These are phyloP conservation scores for Irena cyanogastra DNA, from an alignment of 2,113 vertebrate genomes.

Conservation along the genomic window DNA sequence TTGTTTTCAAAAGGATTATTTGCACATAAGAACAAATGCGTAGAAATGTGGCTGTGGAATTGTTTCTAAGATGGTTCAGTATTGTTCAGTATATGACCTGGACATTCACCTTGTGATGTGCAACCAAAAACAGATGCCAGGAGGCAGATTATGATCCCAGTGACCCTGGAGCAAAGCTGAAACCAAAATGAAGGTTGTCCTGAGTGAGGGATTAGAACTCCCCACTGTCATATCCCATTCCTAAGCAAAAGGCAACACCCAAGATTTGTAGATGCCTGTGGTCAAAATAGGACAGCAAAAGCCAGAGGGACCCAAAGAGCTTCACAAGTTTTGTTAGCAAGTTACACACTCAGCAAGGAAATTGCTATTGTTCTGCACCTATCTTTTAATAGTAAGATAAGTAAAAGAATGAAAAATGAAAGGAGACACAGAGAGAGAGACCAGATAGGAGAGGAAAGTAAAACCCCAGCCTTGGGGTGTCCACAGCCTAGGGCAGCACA, in stretches of 20 bases:
- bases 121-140: background rate
- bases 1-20: background rate
- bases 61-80: background rate
- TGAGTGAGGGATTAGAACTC: background rate
- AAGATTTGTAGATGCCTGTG: no score
- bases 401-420: background rate
- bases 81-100: background rate
- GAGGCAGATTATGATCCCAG: background rate
- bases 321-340: background rate
- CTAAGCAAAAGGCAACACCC: background rate
- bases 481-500: background rate
- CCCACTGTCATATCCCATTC: no score
- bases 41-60: background rate
- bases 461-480: background rate
- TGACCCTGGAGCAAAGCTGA: background rate
- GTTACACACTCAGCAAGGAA: background rate
- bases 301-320: background rate
- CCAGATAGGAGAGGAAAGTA: background rate
- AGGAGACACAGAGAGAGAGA: background rate
- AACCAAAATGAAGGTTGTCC: background rate
- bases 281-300: background rate
- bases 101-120: background rate
- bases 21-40: background rate
- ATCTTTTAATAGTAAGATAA: background rate
- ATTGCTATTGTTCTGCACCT: background rate